phyloP scores from a whole-genome alignment of 35 echinoderm and acorn worm genomes.

The Hemicentrotus pulcherrimus region DNA sequence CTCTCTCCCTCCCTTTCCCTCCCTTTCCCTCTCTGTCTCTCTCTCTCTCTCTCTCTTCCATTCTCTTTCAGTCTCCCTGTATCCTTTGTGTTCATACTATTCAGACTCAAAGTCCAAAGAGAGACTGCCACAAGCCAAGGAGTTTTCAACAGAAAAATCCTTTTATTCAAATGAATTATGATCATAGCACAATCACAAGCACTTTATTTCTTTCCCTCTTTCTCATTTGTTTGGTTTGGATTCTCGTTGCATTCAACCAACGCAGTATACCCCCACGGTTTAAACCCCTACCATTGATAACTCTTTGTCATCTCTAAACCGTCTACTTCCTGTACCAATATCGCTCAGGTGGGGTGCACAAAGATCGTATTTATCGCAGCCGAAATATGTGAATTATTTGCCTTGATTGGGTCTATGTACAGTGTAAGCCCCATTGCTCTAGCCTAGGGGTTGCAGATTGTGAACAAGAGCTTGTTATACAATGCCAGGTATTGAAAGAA shows the following conservation, averaged over 20 bases:
- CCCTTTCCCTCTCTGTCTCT: not conserved
- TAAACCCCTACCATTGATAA: not conserved
- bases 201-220: not conserved
- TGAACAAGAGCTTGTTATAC: not conserved
- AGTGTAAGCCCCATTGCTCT: conserved; percentile 21
- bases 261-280: not conserved
- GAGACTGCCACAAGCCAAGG: conserved; percentile 13
- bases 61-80: not conserved
- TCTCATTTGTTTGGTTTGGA: conserved; percentile 25
- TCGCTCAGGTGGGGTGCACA: conserved; percentile 34
- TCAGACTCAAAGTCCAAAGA: conserved; percentile 25
- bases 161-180: not conserved
- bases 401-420: conserved; percentile 35
- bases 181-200: not conserved
- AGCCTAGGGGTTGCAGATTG: not conserved
- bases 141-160: not conserved
- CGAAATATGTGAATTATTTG: conserved; percentile 52
- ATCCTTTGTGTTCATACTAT: not conserved
- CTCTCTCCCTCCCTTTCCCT: not conserved
- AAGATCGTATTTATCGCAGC: conserved; percentile 15
- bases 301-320: conserved; percentile 42
- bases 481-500: not conserved
- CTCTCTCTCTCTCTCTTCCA: not conserved
- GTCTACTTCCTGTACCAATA: conserved; percentile 38
- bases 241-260: not conserved